Evolutionary conservation across 2,888 invertebrate species (phyloP).

Genomic region (Aphidoletes aphidimyza): DNA sequence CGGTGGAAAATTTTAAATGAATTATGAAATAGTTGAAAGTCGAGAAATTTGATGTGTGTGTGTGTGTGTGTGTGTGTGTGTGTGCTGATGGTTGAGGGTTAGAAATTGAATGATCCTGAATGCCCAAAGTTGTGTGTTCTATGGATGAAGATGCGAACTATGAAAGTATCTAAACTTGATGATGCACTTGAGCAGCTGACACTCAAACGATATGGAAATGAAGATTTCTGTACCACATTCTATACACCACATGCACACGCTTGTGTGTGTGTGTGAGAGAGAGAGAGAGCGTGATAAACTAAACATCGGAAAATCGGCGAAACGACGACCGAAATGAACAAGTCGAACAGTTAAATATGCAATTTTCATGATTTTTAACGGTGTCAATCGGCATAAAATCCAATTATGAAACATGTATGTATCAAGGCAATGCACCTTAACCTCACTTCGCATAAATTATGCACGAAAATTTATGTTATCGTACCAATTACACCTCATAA

Average conservation of each 20-base stretch:
- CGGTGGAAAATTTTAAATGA: constrained; percentile 39
- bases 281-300: neutral
- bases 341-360: constrained; percentile 18
- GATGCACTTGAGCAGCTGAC: neutral
- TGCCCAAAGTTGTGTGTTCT: neutral
- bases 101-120: neutral
- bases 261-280: neutral
- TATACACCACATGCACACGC: too few relatives aligned
- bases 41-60: neutral
- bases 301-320: too few relatives aligned
- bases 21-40: constrained; percentile 53
- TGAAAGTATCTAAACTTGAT: neutral
- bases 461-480: constrained; percentile 44
- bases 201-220: neutral
- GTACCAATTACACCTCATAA: constrained; percentile 48
- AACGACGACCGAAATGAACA: neutral
- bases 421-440: neutral
- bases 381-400: constrained; percentile 49
- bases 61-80: too few relatives aligned
- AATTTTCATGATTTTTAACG: constrained; percentile 27
- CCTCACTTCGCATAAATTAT: constrained; percentile 6
- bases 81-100: neutral
- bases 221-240: neutral
- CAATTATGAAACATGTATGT: constrained; percentile 44
- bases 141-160: neutral